Evolutionary conservation across 2,888 invertebrate species (phyloP).

Genomic region (Drosophila tripunctata): DNA sequence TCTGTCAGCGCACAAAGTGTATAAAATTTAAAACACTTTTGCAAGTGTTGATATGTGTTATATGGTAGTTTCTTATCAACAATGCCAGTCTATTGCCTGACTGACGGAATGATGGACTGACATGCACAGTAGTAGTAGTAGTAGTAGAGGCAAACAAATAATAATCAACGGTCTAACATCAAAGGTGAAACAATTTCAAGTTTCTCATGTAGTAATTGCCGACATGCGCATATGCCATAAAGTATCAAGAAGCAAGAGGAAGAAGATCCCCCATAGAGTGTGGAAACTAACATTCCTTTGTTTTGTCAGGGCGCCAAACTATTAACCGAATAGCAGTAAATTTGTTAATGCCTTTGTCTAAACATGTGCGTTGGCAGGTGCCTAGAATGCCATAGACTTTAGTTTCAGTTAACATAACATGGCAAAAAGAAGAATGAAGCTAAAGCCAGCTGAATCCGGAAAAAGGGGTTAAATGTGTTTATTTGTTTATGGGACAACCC

Average conservation of each 20-base stretch:
- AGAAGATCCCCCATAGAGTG: neutral
- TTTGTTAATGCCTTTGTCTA: constrained; percentile 80
- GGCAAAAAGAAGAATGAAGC: constrained; percentile 2
- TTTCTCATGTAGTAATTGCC: constrained; percentile 64
- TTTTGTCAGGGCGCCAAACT: constrained; percentile 68
- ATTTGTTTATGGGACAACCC: constrained; percentile 76
- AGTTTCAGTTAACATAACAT: no score
- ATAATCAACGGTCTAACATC: constrained; percentile 64
- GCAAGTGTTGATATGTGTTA: constrained; percentile 77
- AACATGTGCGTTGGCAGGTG: constrained; percentile 73
- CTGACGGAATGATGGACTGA: constrained; percentile 57
- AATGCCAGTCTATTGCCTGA: constrained; percentile 68
- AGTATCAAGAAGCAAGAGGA: constrained; percentile 32
- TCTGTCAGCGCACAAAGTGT: constrained; percentile 66
- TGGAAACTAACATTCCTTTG: constrained; percentile 23
- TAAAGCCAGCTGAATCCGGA: constrained; percentile 30
- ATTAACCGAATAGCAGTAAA: constrained; percentile 77
- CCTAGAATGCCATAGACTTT: constrained; percentile 31
- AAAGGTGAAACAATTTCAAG: constrained; percentile 70
- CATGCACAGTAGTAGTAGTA: constrained; percentile 47
- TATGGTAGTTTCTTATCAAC: constrained; percentile 77
- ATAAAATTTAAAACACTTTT: constrained; percentile 67
- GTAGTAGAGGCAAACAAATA: constrained; percentile 64
- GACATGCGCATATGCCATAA: constrained; percentile 63
- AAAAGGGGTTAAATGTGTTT: constrained; percentile 79